phyloP scores from a whole-genome alignment of 2,113 vertebrate species.

The Aspiorhynchus laticeps region DNA sequence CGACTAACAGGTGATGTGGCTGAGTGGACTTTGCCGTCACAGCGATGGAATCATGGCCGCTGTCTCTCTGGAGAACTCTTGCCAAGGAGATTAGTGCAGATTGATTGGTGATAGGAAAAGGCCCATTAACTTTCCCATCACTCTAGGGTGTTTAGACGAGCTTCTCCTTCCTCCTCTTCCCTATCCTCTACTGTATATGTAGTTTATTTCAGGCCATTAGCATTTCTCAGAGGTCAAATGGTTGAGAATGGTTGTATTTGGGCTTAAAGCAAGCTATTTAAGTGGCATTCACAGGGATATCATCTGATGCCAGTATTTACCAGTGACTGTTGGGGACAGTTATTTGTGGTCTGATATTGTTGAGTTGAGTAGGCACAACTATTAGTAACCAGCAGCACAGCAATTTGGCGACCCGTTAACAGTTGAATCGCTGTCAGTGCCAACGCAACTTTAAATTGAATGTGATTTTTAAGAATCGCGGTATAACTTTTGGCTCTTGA shows the following conservation, averaged over 20 bases:
- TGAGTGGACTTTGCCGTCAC: conserved; percentile 44
- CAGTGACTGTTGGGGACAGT: not conserved
- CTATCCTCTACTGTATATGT: conserved; percentile 33
- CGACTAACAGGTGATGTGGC: conserved; percentile 10
- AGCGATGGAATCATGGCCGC: conserved; percentile 52
- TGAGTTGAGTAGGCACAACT: not conserved
- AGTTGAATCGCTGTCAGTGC: not conserved
- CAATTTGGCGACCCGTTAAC: not conserved
- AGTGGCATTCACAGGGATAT: not conserved
- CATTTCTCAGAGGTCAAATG: not conserved
- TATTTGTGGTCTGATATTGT: not conserved
- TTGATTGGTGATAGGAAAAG: conserved; percentile 63
- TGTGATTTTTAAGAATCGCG: not conserved
- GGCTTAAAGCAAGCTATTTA: not conserved
- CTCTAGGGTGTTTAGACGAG: conserved; percentile 56
- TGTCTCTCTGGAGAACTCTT: conserved; percentile 52
- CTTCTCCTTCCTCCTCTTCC: conserved; percentile 33
- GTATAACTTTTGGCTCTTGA: not conserved
- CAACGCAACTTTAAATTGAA: not conserved
- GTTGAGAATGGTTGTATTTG: not conserved
- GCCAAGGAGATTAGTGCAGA: conserved; percentile 57
- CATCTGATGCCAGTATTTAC: not conserved
- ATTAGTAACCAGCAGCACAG: not conserved
- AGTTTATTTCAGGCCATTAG: not conserved
- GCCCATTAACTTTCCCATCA: conserved; percentile 63